Evolutionary conservation across 1,140 invertebrate genomes (phyloP).

Genomic region (Philaenus spumarius): DNA sequence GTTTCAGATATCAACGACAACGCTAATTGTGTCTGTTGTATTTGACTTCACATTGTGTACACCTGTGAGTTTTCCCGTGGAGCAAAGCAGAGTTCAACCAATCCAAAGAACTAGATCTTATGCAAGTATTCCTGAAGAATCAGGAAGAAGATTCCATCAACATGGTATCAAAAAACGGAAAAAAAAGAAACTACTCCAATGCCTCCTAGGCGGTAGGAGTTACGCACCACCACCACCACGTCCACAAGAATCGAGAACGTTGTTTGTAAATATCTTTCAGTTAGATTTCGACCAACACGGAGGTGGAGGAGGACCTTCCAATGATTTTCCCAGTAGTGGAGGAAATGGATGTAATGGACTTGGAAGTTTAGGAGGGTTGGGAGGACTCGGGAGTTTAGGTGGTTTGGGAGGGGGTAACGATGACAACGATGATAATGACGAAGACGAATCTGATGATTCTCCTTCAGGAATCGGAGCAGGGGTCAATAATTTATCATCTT

Average conservation of each 20-base stretch:
- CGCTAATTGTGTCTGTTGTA: too few species aligned
- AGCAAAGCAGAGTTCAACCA: too few species aligned
- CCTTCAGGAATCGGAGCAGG: background rate
- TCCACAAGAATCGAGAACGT: background rate
- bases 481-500: conserved; percentile 4
- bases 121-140: background rate
- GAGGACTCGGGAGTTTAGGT: background rate
- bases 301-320: background rate
- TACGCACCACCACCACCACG: background rate
- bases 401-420: background rate
- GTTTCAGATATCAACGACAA: too few species aligned
- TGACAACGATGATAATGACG: background rate
- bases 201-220: background rate
- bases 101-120: too few species aligned
- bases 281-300: conserved; percentile 3
- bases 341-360: background rate
- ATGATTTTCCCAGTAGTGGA: background rate
- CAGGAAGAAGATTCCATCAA: background rate
- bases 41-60: too few species aligned
- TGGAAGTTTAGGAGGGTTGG: background rate
- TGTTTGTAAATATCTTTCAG: conserved; percentile 5
- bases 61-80: too few species aligned
- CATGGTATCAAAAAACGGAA: conserved; percentile 1
- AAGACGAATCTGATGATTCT: too few species aligned
- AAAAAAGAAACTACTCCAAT: conserved; percentile 12